These are phyloP conservation scores for Kryptolebias marmoratus DNA, from an alignment of 2,113 vertebrate species.

Conservation along the genomic window DNA sequence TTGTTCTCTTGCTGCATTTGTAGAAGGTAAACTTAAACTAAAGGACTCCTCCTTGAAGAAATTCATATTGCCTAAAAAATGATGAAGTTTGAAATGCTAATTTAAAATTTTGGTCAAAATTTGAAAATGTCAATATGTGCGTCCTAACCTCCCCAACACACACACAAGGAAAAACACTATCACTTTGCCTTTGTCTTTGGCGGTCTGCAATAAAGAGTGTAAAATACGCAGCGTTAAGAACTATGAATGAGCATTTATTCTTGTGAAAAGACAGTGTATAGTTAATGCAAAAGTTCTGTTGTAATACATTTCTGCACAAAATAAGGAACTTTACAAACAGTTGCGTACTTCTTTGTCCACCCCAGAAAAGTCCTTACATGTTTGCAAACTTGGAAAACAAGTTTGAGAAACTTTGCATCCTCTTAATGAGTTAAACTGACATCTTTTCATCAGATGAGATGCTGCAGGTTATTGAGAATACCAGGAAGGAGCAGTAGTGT, in stretches of 20 bases:
- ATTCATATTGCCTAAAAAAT: neutral
- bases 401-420: neutral
- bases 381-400: neutral
- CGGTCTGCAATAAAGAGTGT: too few relatives aligned
- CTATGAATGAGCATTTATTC: neutral
- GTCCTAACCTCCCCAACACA: too few relatives aligned
- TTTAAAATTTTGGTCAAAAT: too few relatives aligned
- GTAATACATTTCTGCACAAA: neutral
- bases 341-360: neutral
- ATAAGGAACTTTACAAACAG: neutral
- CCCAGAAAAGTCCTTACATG: neutral
- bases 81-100: too few relatives aligned
- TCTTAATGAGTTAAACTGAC: neutral
- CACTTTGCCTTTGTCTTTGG: too few relatives aligned
- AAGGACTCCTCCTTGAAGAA: neutral
- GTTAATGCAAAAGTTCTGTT: neutral
- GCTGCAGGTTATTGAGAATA: neutral
- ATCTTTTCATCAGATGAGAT: neutral
- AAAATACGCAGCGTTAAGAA: too few relatives aligned
- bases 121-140: too few relatives aligned
- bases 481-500: conserved; percentile 1
- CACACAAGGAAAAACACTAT: neutral
- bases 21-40: neutral
- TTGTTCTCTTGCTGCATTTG: neutral
- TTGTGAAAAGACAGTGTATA: neutral